Base-by-base conservation (phyloP, 2,797 vertebrate species). In the Sphaeramia orbicularis region DNA sequence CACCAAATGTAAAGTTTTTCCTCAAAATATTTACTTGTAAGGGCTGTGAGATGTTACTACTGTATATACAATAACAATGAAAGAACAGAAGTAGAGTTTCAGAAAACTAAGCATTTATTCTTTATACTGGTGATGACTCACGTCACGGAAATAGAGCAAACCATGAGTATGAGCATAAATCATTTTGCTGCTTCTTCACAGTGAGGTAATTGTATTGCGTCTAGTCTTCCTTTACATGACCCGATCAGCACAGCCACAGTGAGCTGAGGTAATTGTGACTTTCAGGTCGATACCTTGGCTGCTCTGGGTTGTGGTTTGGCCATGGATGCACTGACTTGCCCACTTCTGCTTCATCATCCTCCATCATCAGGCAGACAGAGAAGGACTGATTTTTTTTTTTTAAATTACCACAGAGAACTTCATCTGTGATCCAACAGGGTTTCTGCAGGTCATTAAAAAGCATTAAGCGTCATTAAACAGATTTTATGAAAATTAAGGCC, bases 181-280 rank as follows among this genome's bases (percentile, higher is more conserved):
- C 67, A 27, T 58, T 45, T 65, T 67, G 62, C 79, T 32, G 32
- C 40, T 53, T 13, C 37, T 67, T 42, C 63, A 12, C 30, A 2
- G 35, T 5, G 43, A 67, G 43, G 61, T 71, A 77, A 80, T 85
- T 40, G 2, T 42, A 14, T 86, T 80, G 21, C 80, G 67, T 49
- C 32, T n/a, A 16, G 74, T 73, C 61, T 82, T 69, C 21, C 59
- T 75, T 71, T 65, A 71, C 71, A 43, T 6, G 55, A 67, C 51
- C 50, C 60, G 3, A 1, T 68, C 76, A 18, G 43, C 65, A 3
- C 27, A 47, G 57, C 48, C 27, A 2, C 48, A 18, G 21, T 4
- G 55, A 70, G 66, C 69, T 8, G 15, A 60, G 69, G 61, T 72
- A 63, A 63, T 40, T 7, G 65, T 7, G 13, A 50, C 45, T 51